A percentile compares a stretch with the other conserved stretches of the same genome.
phyloP scores from a whole-genome alignment of 2,888 invertebrate genomes.

The Noctuana brunneofusca region DNA sequence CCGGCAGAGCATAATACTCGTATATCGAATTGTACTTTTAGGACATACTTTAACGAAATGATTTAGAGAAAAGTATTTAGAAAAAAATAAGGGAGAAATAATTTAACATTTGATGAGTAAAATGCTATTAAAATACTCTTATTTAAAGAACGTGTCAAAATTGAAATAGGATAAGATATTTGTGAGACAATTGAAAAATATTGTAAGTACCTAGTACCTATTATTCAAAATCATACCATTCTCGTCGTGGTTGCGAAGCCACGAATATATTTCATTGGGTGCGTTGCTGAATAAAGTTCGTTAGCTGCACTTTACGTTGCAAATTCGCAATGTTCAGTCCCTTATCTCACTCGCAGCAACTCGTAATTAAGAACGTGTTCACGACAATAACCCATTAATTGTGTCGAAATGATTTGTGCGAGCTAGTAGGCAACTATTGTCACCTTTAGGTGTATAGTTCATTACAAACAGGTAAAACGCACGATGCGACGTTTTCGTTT shows the following conservation, averaged over 20 bases:
- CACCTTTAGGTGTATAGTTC: conserved; percentile 45
- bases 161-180: neutral
- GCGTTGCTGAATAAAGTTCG: conserved; percentile 33
- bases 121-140: no score
- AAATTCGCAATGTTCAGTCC: conserved; percentile 30
- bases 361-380: conserved; percentile 63
- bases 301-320: conserved; percentile 32
- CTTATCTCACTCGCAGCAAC: conserved; percentile 51
- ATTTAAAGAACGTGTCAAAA: neutral
- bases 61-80: no score
- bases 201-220: no score
- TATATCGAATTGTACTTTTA: no score
- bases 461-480: conserved; percentile 21
- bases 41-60: no score
- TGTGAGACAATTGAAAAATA: conserved; percentile 23
- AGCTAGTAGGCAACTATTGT: conserved; percentile 36
- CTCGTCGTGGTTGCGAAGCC: conserved; percentile 18
- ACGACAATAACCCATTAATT: conserved; percentile 68
- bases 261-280: conserved; percentile 26
- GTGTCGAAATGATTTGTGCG: conserved; percentile 62
- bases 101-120: no score
- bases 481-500: neutral
- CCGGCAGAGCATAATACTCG: no score
- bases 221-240: conserved; percentile 32
- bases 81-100: no score